Base-by-base conservation (phyloP, 2,797 vertebrate species). In the Gallinago stenura region DNA sequence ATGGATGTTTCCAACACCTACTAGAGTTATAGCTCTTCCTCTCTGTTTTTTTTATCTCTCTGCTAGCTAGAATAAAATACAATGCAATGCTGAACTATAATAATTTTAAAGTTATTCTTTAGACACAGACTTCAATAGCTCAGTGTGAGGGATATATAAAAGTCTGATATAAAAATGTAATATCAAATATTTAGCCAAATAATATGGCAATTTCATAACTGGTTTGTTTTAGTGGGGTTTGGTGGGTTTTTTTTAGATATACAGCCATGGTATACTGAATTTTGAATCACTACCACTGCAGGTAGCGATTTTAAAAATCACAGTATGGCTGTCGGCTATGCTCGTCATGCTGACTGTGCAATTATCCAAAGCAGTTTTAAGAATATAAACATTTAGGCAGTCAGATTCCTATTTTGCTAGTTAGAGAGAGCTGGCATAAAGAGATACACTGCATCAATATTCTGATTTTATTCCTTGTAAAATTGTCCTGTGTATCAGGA, bases 371-470 rank as follows among this genome's bases (percentile, higher is more conserved):
- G 88, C 58, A 37, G 13, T 92, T 95, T 69, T 77, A 70, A 72
- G 66, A 85, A 82, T 72, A 75, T 66, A 81, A 91, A 65, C 53
- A 92, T 79, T 41, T 70, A 90, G 56, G 48, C 86, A 85, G 46
- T 57, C 77, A 22, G 45, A 89, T 90, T 95, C 86, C 68, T 75
- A 16, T 90, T 95, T 96, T 95, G 22, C 66, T 95, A 75, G 65
- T 92, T 77, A 65, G 61, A 70, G 51, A 14, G 33, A 89, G 65
- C 56, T 75, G 57, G 79, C 84, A 80, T 91, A 64, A 80, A 85
- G 88, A 61, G 26, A 57, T 58, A 20, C 35, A 7, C 79, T 82
- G 39, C 10, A 95, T 46, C 28, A 89, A 53, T 75, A 53, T 81
- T 96, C 87, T 83, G 83, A 89, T 89, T 85, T 20, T 20, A 28